Evolutionary conservation across 2,797 vertebrate genomes (phyloP), one percentile per base, ranked within the genome.

Genomic region (Premnoplex brunnescens): DNA sequence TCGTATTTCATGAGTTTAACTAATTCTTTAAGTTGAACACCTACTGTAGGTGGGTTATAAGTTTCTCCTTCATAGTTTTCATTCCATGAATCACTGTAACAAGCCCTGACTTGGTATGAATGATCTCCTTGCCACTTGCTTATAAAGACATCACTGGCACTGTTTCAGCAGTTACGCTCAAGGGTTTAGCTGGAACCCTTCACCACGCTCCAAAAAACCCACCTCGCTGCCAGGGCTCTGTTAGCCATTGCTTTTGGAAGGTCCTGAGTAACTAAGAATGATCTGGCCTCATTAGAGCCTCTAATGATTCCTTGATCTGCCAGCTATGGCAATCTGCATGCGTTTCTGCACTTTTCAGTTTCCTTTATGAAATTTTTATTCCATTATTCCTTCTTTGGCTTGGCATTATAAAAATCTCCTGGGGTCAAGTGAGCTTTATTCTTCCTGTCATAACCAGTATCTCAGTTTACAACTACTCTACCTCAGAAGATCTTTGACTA

Each of bases 181-280:
- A 85, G 46, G 32, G 37, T 90, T 95, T 91, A 91, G 44, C 62
- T 91, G 72, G 63, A 93, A 88, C 41, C 64, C 91, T 96, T 91
- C 7, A 7, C 54, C 85, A 89, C 9, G 21, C n/a, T 86, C 59
- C 60, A 71, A 46, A 89, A 85, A 91, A 36, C 12, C 8, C 59
- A 84, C 39, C n/a, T 87, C 49, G 24, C 73, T 91, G 88, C 71
- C 76, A 93, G 77, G 27, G 43, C 12, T 92, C 67, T 84, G 37
- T 86, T 94, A 93, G 59, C 37, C 71, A 63, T 62, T 80, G 36
- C 69, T 88, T 95, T 91, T 78, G 24, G 37, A 93, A 86, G 58
- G 32, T 68, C 30, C 52, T 49, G 56, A 80, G 36, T n/a, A 67
- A 71, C 41, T 52, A 44, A 81, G 55, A 79, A 79, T 14, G 5